Base-by-base conservation (phyloP, 2,797 vertebrate genomes). In the Clarias laeviceps region DNA sequence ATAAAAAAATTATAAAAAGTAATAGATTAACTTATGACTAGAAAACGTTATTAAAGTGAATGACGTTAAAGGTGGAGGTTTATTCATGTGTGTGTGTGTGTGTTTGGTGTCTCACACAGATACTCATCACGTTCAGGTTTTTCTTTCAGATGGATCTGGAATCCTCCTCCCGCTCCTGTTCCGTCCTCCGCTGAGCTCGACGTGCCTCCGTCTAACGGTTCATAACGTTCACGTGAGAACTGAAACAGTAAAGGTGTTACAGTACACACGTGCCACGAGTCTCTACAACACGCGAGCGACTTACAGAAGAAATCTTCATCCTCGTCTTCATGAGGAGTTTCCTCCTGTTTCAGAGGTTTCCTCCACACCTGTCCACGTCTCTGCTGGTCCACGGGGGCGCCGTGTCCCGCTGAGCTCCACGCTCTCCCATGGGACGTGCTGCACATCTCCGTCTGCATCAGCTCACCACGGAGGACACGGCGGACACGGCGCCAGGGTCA, bases 61-160 rank as follows among this genome's bases (percentile, higher is more conserved):
- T 54, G 3, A 74, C 18, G 24, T 18, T 50, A 50, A 50, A 50
- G 45, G 11, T 50, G 45, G 22, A 27, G 3, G 45, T 27, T 29
- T 27, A 76, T 76, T 11, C 54, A 22, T 40, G 37, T 40, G 37
- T 40, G 37, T 27, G 9, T 17, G 2, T 37, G 18, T 45, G 70
- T 8, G 45, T 74, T 29, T 32, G 50, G 12, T 29, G 50, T 29
- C 73, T 76, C 56, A 76, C 73, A 76, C 24, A 76, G 50, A 12
- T 76, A 76, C 17, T 76, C n/a, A 32, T 76, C 73, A 57, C 56
- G 73, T 57, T 56, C 27, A 12, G 73, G 73, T 57, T 76, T 76
- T 5, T 76, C 73, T 57, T 76, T 76, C 50, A 20, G 27, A 57
- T 20, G 6, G 27, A 20, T 76, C 27, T 27, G 74, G 50, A 57